A percentile compares a stretch with the other conserved stretches of the same genome.
phyloP scores from a whole-genome alignment of 2,113 vertebrate genomes.

The Oenanthe melanoleuca region DNA sequence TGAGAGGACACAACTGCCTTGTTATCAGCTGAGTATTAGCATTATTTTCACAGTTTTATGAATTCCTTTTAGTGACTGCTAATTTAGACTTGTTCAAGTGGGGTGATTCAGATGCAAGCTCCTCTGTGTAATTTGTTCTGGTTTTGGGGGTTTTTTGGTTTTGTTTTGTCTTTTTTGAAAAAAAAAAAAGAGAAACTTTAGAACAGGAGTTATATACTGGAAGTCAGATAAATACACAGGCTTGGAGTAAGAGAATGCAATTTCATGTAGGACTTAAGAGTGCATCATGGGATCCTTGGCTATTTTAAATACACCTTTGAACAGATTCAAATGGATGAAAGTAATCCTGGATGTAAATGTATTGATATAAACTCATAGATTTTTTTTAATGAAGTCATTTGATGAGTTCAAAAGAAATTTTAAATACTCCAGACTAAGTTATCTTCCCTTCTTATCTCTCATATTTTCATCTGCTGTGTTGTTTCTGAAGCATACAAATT shows the following conservation, averaged over 20 bases:
- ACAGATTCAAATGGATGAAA: background rate
- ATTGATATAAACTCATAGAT: background rate
- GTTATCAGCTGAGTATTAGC: background rate
- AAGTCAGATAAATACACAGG: background rate
- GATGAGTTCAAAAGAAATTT: background rate
- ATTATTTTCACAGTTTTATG: background rate
- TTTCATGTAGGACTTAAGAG: background rate
- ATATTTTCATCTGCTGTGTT: background rate
- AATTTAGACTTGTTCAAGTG: background rate
- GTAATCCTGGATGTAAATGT: background rate
- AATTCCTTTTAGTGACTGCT: background rate
- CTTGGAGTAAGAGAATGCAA: background rate
- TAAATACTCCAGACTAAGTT: background rate
- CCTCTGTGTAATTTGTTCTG: background rate
- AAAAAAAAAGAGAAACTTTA: background rate
- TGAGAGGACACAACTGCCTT: background rate
- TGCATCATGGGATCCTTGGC: background rate
- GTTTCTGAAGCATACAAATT: background rate
- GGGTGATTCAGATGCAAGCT: background rate
- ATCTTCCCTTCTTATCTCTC: background rate
- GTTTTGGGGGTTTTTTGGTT: background rate
- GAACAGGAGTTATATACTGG: background rate
- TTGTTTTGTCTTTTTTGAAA: background rate
- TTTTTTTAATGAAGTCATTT: background rate
- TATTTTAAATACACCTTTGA: background rate